These are phyloP conservation scores for Philhelius pedissequus DNA, from an alignment of 2,888 invertebrate species.

Conservation along the genomic window DNA sequence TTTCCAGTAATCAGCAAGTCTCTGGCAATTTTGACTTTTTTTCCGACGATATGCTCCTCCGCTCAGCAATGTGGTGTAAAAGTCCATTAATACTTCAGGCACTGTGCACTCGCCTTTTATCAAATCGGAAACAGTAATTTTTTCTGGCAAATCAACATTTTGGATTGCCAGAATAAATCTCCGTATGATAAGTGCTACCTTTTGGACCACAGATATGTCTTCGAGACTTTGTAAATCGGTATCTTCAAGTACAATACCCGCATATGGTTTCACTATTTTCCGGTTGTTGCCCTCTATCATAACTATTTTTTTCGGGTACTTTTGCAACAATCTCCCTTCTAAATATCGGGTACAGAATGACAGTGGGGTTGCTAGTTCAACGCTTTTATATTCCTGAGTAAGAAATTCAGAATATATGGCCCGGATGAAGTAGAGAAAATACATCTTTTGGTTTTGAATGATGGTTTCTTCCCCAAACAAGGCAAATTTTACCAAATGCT, in stretches of 20 bases:
- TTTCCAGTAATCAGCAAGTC: not conserved
- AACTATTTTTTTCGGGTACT: constrained; percentile 15
- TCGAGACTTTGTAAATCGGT: too few species aligned
- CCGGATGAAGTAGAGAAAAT: not conserved
- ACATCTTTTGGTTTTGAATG: not conserved
- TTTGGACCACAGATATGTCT: too few species aligned
- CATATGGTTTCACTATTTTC: not conserved
- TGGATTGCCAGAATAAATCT: too few species aligned
- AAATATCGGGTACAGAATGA: not conserved
- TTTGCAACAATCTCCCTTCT: not conserved
- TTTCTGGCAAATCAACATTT: too few species aligned
- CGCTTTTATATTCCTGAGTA: not conserved
- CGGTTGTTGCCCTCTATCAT: not conserved
- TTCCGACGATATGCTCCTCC: too few species aligned
- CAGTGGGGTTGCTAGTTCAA: not conserved
- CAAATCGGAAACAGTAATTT: too few species aligned
- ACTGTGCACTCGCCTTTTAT: too few species aligned
- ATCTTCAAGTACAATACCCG: too few species aligned
- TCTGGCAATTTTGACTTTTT: not conserved
- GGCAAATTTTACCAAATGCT: too few species aligned
- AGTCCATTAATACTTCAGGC: not conserved
- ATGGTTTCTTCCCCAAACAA: not conserved
- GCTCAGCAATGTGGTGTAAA: not conserved
- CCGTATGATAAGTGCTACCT: too few species aligned
- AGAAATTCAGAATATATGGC: not conserved